Evolutionary conservation across 2,888 invertebrate species (phyloP).

Genomic region (Rhyacophila evoluta): DNA sequence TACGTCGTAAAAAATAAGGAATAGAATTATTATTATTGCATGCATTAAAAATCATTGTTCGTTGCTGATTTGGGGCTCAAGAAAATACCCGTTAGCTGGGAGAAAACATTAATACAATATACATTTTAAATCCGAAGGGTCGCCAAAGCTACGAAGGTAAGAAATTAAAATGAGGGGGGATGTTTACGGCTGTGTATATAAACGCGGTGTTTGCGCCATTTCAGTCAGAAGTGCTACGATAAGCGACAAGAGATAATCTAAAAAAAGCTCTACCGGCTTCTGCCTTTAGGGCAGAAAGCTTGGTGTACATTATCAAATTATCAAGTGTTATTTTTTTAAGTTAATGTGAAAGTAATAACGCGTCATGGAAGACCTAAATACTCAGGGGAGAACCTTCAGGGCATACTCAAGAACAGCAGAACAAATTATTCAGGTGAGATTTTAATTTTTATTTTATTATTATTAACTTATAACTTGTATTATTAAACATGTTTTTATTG

Average conservation of each 20-base stretch:
- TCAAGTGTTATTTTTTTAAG: neutral
- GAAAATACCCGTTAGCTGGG: constrained; percentile 34
- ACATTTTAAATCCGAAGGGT: constrained; percentile 39
- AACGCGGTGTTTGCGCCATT: neutral
- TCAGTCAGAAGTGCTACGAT: constrained; percentile 29
- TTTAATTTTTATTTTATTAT: neutral
- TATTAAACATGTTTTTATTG: too few relatives aligned
- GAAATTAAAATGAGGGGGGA: constrained; percentile 32
- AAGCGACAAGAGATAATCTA: constrained; percentile 9
- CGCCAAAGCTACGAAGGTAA: constrained; percentile 27
- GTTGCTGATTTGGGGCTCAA: constrained; percentile 23
- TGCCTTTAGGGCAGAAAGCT: constrained; percentile 38
- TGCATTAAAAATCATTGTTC: constrained; percentile 23
- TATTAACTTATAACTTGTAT: too few relatives aligned
- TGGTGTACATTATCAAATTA: neutral
- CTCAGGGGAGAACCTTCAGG: neutral
- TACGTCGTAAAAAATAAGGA: neutral
- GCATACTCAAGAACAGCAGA: neutral
- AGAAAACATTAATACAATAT: constrained; percentile 6
- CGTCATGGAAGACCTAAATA: neutral
- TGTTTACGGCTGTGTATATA: constrained; percentile 31
- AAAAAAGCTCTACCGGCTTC: constrained; percentile 32
- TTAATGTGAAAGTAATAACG: neutral
- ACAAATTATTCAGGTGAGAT: neutral
- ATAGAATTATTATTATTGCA: neutral